Evolutionary conservation across 2,888 invertebrate genomes (phyloP), one percentile per base, ranked within the genome.

Genomic region (Drosophila acutilabella): DNA sequence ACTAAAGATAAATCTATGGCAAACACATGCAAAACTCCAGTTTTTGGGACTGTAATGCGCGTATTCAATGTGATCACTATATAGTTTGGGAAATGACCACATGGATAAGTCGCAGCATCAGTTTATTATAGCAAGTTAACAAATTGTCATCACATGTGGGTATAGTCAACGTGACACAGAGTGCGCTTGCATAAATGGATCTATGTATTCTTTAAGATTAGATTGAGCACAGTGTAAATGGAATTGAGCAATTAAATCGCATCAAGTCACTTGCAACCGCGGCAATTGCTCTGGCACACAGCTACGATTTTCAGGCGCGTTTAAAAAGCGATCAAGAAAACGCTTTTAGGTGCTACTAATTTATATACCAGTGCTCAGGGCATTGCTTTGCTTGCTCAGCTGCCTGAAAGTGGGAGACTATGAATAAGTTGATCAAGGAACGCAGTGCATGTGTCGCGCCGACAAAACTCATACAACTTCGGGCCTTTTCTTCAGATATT

Each of bases 311-410:
- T 76, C 76, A 77, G 40, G 76, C 47, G 72, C 65, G 40, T 71
- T 74, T 66, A 47, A 42, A 45, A 41, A 54, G 81, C 87, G 48
- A 51, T 57, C 84, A 65, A 73, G 84, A 82, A 87, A 87, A 82
- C 87, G 87, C 87, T 82, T 87, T 82, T 73, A 81, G 87, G 87
- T 87, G 87, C 84, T 10, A 30, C 8, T 56, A 30, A 1, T 1
- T 47, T 16, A 2, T 2, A 2, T 2, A 2, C 36, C 14, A 30
- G 5, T 23, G 23, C 23, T 23, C 23, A 23, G 23, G 5, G 23
- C 23, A n/a, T n/a, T n/a, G n/a, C n/a, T n/a, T n/a, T n/a, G n/a
- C n/a, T n/a, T n/a, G n/a, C n/a, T n/a, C n/a, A n/a, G n/a, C n/a
- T n/a, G n/a, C n/a, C n/a, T n/a, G n/a, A n/a, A n/a, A n/a, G n/a